Conservation (phyloP, 2,113 vertebrate species). For the Dasyurus viverrinus region DNA sequence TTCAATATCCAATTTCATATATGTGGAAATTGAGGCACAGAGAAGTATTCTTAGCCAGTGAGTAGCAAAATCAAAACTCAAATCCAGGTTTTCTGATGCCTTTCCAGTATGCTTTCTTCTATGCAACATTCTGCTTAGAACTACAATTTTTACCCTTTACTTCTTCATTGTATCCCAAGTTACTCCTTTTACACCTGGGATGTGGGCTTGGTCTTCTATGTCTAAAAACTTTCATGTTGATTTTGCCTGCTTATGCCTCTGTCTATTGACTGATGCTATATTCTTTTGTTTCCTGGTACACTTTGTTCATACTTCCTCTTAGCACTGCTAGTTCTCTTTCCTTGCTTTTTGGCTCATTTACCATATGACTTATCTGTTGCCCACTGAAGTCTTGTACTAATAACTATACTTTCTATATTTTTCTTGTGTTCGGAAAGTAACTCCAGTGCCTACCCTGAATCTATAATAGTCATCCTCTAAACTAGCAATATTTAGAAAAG, state of each 20-base stretch:
- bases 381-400: not conserved
- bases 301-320: not conserved
- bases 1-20: conserved; percentile 2
- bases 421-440: not conserved
- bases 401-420: not conserved
- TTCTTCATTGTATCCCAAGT: not conserved
- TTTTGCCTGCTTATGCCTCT: not conserved
- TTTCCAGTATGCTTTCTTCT: not conserved
- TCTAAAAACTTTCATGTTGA: not conserved
- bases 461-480: not conserved
- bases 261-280: not conserved
- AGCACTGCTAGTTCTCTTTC: not conserved
- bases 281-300: not conserved
- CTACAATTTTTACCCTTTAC: too few relatives aligned
- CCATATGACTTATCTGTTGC: not conserved
- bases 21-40: not conserved
- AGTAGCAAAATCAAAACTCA: not conserved
- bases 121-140: not conserved
- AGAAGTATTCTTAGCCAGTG: not conserved
- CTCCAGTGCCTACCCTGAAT: not conserved
- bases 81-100: not conserved
- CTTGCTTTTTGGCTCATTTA: not conserved
- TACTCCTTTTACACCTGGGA: not conserved
- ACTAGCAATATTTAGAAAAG: not conserved
- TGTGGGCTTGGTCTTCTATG: not conserved